Percentiles rank a stretch among this genome's conserved stretches.
Evolutionary conservation across 1,140 invertebrate species (phyloP).

Genomic region (Drosophila persimilis): DNA sequence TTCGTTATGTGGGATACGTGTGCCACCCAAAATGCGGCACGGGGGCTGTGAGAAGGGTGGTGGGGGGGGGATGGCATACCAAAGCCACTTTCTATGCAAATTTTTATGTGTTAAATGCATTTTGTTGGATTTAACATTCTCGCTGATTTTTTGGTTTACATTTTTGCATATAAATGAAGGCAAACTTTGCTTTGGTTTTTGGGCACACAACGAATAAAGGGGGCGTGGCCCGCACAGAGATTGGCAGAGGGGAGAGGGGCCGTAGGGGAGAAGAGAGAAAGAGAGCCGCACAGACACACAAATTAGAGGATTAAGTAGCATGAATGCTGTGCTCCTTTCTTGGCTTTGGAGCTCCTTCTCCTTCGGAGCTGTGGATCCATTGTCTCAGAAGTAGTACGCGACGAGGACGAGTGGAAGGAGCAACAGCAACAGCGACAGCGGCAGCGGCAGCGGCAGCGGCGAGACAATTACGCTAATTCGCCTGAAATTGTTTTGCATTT

Average conservation of each 20-base stretch:
- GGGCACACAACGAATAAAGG: slow-evolving; percentile 34
- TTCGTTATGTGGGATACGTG: too few relatives aligned
- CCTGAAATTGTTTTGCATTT: slow-evolving; percentile 54
- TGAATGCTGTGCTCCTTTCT: slow-evolving; percentile 62
- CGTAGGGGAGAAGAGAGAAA: neutral
- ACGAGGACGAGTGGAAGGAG: slow-evolving; percentile 13
- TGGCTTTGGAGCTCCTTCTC: slow-evolving; percentile 14
- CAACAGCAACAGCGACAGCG: too few relatives aligned
- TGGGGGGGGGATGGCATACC: slow-evolving; percentile 36
- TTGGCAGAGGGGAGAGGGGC: too few relatives aligned
- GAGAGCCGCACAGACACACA: slow-evolving; percentile 35
- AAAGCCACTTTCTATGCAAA: slow-evolving; percentile 81
- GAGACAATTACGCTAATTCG: slow-evolving; percentile 79
- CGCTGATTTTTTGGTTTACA: slow-evolving; percentile 82
- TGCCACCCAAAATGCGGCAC: too few relatives aligned
- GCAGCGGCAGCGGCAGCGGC: too few relatives aligned
- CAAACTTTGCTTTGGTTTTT: slow-evolving; percentile 37
- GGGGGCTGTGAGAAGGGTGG: too few relatives aligned
- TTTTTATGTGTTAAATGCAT: slow-evolving; percentile 82
- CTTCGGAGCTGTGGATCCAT: neutral
- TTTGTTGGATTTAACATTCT: slow-evolving; percentile 82
- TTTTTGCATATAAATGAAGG: slow-evolving; percentile 82
- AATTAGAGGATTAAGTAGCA: slow-evolving; percentile 68
- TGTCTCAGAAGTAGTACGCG: slow-evolving; percentile 28
- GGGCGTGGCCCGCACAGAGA: slow-evolving; percentile 45